Percentiles rank a stretch among this genome's conserved stretches.
These are phyloP conservation scores for Mesoligia furuncula DNA, from an alignment of 2,888 invertebrate species.

Conservation along the genomic window DNA sequence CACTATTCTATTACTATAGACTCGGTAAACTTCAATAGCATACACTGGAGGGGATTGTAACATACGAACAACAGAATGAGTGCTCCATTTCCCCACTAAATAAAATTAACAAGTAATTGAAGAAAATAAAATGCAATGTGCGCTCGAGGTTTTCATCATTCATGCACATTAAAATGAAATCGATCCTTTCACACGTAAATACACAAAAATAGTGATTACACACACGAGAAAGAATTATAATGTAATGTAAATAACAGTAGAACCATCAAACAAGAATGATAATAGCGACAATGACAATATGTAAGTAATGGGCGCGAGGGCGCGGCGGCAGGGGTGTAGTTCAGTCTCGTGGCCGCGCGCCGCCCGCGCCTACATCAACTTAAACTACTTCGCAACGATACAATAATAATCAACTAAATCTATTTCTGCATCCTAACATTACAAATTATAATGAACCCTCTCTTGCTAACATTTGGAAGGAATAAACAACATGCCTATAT, in stretches of 20 bases:
- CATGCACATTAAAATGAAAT: slow-evolving; percentile 80
- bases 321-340: slow-evolving; percentile 85
- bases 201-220: slow-evolving; percentile 86
- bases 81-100: slow-evolving; percentile 76
- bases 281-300: slow-evolving; percentile 83
- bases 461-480: slow-evolving; percentile 85
- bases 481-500: slow-evolving; percentile 87
- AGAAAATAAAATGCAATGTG: slow-evolving; percentile 75
- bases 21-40: slow-evolving; percentile 79
- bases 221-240: slow-evolving; percentile 84
- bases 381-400: slow-evolving; percentile 89
- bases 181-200: slow-evolving; percentile 84
- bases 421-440: slow-evolving; percentile 87
- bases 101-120: slow-evolving; percentile 77
- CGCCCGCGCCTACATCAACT: slow-evolving; percentile 82
- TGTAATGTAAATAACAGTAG: slow-evolving; percentile 85
- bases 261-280: slow-evolving; percentile 86
- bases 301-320: slow-evolving; percentile 81
- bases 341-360: slow-evolving; percentile 88
- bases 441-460: slow-evolving; percentile 84
- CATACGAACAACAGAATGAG: slow-evolving; percentile 76
- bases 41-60: slow-evolving; percentile 73
- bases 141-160: slow-evolving; percentile 69
- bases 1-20: slow-evolving; percentile 78
- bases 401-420: slow-evolving; percentile 89